Evolutionary conservation across 2,888 invertebrate genomes (phyloP).

Genomic region (Nomada lathburiana): DNA sequence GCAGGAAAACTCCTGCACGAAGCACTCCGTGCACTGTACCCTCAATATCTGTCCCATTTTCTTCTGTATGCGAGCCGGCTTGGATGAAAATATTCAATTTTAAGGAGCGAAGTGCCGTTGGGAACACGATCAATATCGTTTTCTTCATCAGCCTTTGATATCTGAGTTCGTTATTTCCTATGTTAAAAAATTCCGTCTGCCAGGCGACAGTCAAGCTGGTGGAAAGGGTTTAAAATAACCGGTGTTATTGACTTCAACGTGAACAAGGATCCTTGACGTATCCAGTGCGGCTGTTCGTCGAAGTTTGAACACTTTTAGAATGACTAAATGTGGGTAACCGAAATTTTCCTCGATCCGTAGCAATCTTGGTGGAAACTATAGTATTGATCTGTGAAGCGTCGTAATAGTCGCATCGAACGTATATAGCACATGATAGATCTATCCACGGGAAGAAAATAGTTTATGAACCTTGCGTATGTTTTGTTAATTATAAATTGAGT

Average conservation of each 20-base stretch:
- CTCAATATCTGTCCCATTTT: conserved; percentile 23
- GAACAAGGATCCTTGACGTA: not conserved
- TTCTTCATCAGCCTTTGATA: conserved; percentile 27
- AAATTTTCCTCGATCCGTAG: not conserved
- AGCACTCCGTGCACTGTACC: not conserved
- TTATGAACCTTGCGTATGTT: too few species aligned
- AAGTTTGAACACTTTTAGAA: not conserved
- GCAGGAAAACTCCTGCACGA: conserved; percentile 15
- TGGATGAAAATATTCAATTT: conserved; percentile 41
- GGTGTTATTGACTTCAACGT: not conserved
- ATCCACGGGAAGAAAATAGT: too few species aligned
- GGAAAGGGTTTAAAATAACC: not conserved
- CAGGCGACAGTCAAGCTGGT: too few species aligned
- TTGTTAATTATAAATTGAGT: too few species aligned
- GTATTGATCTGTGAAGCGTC: too few species aligned
- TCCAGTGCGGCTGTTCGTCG: not conserved
- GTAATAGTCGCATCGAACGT: too few species aligned
- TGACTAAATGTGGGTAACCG: not conserved
- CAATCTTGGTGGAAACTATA: too few species aligned
- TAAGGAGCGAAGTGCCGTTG: conserved; percentile 17
- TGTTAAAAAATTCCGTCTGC: conserved; percentile 2
- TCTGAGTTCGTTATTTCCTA: conserved; percentile 1
- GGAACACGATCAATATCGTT: conserved; percentile 26
- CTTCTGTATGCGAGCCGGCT: conserved; percentile 2
- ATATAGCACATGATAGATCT: too few species aligned